A percentile compares a stretch with the other conserved stretches of the same genome.
These are phyloP conservation scores for Eubucco bourcierii DNA, from an alignment of 2,113 vertebrate genomes.

Conservation along the genomic window DNA sequence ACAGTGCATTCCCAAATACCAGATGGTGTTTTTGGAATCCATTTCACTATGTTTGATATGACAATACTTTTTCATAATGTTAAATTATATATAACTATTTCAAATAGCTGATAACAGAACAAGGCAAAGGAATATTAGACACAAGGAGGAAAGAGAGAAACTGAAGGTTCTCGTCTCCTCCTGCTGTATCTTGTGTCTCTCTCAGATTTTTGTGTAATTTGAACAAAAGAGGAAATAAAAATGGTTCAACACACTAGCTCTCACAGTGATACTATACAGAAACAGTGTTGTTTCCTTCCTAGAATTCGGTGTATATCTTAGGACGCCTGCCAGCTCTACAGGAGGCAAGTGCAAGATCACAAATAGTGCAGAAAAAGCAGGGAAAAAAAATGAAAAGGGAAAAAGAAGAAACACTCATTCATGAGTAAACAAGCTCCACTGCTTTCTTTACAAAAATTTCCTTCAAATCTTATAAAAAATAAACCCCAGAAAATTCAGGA, in stretches of 20 bases:
- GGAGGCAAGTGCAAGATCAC: conserved; percentile 45
- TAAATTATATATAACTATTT: conserved; percentile 89
- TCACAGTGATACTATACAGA: conserved; percentile 32
- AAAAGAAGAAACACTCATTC: not conserved
- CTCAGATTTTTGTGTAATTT: conserved; percentile 73
- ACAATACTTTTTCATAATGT: conserved; percentile 89
- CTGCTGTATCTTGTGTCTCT: conserved; percentile 62
- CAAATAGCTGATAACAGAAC: conserved; percentile 78
- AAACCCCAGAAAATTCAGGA: not conserved
- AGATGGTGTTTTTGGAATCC: conserved; percentile 97
- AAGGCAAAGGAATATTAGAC: conserved; percentile 78
- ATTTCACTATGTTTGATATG: conserved; percentile 89
- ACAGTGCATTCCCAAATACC: conserved; percentile 89
- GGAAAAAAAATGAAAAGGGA: conserved; percentile 1
- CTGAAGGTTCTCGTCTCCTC: conserved; percentile 61
- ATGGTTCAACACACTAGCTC: conserved; percentile 28
- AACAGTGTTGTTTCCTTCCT: conserved; percentile 58
- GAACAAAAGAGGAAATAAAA: conserved; percentile 71
- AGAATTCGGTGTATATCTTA: conserved; percentile 63
- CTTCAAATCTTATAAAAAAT: not conserved
- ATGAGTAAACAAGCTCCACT: not conserved
- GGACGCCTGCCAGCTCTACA: conserved; percentile 64
- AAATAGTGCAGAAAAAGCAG: conserved; percentile 40
- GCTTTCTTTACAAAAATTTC: not conserved
- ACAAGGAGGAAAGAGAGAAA: conserved; percentile 73